Percentiles rank a stretch among this genome's conserved stretches.
These are phyloP conservation scores for Leptopilina myrica DNA, from an alignment of 2,888 invertebrate species.

Conservation along the genomic window DNA sequence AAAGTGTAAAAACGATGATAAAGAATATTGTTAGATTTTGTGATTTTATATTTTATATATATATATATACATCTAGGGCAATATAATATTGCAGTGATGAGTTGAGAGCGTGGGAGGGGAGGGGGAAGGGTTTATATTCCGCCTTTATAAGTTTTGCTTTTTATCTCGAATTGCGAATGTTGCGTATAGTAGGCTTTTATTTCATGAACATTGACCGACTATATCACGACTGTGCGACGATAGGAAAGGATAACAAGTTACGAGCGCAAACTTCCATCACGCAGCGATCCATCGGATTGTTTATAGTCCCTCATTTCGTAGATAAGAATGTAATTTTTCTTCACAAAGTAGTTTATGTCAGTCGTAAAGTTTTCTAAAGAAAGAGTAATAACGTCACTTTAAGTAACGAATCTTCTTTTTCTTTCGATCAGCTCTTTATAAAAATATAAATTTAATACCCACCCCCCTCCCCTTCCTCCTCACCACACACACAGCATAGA, in stretches of 20 bases:
- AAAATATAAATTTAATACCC: background rate
- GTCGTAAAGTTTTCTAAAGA: slow-evolving; percentile 47
- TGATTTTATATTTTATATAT: too few species aligned
- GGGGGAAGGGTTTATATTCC: background rate
- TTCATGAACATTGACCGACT: slow-evolving; percentile 57
- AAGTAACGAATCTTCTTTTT: slow-evolving; percentile 14
- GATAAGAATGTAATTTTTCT: slow-evolving; percentile 68
- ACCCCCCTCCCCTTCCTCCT: background rate
- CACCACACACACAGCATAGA: too few species aligned
- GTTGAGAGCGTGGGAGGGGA: background rate
- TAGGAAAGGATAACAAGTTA: slow-evolving; percentile 57
- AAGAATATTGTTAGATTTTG: background rate
- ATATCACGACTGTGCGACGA: slow-evolving; percentile 47
- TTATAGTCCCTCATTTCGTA: slow-evolving; percentile 65
- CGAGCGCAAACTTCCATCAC: slow-evolving; percentile 60
- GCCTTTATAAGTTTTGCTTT: slow-evolving; percentile 8
- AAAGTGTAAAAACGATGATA: slow-evolving; percentile 1
- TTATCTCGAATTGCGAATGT: slow-evolving; percentile 22
- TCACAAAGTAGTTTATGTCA: slow-evolving; percentile 48
- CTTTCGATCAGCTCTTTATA: background rate
- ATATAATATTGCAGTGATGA: slow-evolving; percentile 2
- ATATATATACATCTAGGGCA: background rate
- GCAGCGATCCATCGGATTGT: slow-evolving; percentile 62
- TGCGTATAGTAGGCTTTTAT: slow-evolving; percentile 19
- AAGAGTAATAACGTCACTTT: slow-evolving; percentile 16